Percentiles rank a stretch among this genome's conserved stretches.
Conservation (phyloP, 2,113 vertebrate genomes). For the Hippoglossus stenolepis region DNA sequence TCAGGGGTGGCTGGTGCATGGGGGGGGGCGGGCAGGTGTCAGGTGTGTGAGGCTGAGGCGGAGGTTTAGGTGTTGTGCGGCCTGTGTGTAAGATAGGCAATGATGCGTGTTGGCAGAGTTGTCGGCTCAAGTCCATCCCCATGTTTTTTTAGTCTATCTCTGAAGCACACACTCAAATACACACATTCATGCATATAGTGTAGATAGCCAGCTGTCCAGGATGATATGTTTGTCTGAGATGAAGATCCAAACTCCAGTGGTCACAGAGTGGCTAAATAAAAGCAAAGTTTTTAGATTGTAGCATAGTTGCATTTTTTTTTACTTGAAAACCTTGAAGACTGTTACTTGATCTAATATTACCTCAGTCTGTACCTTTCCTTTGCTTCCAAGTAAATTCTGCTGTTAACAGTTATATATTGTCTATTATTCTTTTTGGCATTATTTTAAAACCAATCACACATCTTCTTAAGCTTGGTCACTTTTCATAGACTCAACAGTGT, state of each 20-base stretch:
- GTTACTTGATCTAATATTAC: conserved; percentile 23
- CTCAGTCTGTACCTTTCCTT: conserved; percentile 5
- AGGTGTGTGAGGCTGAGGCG: conserved; percentile 25
- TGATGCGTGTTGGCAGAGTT: conserved; percentile 40
- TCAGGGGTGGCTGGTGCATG: conserved; percentile 19
- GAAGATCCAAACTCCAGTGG: neutral
- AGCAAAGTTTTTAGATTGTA: neutral
- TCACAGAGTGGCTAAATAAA: conserved; percentile 11
- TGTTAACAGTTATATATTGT: conserved; percentile 11
- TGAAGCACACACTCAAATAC: conserved; percentile 4
- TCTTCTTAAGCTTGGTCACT: neutral
- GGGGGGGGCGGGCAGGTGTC: conserved; percentile 29
- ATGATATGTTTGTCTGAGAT: neutral
- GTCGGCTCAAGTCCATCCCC: conserved; percentile 41
- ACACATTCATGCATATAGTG: neutral
- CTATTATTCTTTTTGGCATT: conserved; percentile 25
- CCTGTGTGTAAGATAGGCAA: conserved; percentile 36
- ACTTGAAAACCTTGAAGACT: neutral
- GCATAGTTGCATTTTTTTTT: neutral
- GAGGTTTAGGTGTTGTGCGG: conserved; percentile 39
- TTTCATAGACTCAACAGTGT: neutral
- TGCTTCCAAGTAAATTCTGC: neutral
- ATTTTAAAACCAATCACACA: conserved; percentile 17
- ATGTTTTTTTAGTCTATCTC: conserved; percentile 36
- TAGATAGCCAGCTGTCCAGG: conserved; percentile 13